Conservation (phyloP, 2,113 vertebrate species). For the Pelobates fuscus region DNA sequence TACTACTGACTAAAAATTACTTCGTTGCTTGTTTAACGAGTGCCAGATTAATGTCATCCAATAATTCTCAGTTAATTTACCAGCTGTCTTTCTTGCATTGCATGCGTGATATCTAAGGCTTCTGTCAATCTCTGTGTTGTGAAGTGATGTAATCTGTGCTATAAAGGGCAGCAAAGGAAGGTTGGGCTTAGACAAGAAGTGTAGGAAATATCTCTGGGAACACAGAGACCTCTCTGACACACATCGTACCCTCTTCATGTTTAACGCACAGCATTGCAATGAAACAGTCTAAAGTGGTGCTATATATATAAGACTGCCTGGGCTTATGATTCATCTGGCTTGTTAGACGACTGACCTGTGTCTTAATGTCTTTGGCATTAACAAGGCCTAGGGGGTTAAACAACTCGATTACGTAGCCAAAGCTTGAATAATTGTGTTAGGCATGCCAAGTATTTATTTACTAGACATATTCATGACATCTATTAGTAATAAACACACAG, state of each 20-base stretch:
- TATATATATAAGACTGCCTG: slow-evolving; percentile 64
- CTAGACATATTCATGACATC: slow-evolving; percentile 69
- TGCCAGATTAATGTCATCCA: too few species aligned
- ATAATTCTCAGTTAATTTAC: too few species aligned
- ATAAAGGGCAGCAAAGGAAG: slow-evolving; percentile 52
- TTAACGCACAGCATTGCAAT: slow-evolving; percentile 81
- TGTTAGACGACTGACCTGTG: slow-evolving; percentile 32
- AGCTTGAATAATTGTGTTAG: slow-evolving; percentile 76
- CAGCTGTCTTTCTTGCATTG: not conserved
- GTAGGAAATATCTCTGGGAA: slow-evolving; percentile 71
- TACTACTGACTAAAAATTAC: too few species aligned
- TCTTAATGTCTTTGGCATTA: slow-evolving; percentile 59
- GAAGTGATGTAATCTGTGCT: slow-evolving; percentile 5
- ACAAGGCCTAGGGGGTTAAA: slow-evolving; percentile 61
- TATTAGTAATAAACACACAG: slow-evolving; percentile 57
- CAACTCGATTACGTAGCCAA: slow-evolving; percentile 71
- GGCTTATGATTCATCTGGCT: slow-evolving; percentile 55
- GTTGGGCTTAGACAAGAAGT: slow-evolving; percentile 51
- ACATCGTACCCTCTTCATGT: slow-evolving; percentile 74
- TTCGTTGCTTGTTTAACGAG: too few species aligned
- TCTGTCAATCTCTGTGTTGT: not conserved
- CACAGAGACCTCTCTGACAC: slow-evolving; percentile 71
- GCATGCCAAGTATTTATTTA: slow-evolving; percentile 74
- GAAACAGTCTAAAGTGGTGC: slow-evolving; percentile 65
- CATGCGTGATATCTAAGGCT: slow-evolving; percentile 1